Evolutionary conservation across 2,888 invertebrate species (phyloP).

Genomic region (Cylloceria caligata): DNA sequence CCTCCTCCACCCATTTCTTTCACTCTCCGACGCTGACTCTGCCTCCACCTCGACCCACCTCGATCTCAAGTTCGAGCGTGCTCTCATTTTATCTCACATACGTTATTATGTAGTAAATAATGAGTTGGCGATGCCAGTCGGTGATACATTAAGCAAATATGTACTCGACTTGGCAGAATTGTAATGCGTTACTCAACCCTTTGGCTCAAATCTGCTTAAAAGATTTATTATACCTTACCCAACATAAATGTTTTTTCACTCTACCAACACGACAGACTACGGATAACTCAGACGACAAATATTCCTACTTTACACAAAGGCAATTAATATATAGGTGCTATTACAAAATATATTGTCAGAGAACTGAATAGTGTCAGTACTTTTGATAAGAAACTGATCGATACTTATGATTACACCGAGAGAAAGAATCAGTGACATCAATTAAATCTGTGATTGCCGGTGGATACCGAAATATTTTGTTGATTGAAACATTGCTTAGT

Average conservation of each 20-base stretch:
- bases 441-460: too few species aligned
- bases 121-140: constrained; percentile 5
- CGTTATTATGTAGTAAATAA: constrained; percentile 5
- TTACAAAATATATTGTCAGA: too few species aligned
- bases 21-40: not conserved
- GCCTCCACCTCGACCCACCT: not conserved
- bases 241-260: not conserved
- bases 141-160: constrained; percentile 5
- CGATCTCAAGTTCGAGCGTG: not conserved
- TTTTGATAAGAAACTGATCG: too few species aligned
- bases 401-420: too few species aligned
- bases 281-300: not conserved
- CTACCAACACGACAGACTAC: not conserved
- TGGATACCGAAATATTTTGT: too few species aligned
- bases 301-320: too few species aligned
- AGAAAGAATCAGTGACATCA: too few species aligned
- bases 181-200: not conserved
- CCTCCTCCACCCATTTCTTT: constrained; percentile 21
- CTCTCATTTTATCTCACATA: not conserved
- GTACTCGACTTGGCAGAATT: constrained; percentile 16
- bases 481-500: too few species aligned
- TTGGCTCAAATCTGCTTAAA: not conserved
- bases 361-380: too few species aligned
- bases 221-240: not conserved
- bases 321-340: too few species aligned